A percentile compares a stretch with the other conserved stretches of the same genome.
Conservation (phyloP, 2,113 vertebrate species). For the Prionailurus bengalensis region DNA sequence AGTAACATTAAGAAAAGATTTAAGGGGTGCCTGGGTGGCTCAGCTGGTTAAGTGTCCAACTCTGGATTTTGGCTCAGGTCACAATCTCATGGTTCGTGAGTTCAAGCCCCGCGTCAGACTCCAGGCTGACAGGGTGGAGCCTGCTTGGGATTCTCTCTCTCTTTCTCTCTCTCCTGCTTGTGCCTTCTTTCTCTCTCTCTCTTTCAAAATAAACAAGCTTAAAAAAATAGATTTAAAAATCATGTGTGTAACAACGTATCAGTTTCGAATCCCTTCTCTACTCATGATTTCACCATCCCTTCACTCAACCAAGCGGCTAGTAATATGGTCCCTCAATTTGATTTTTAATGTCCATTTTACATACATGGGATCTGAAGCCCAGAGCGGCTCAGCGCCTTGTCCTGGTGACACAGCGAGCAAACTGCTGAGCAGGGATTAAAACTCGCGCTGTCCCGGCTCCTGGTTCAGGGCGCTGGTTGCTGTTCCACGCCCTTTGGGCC, state of each 20-base stretch:
- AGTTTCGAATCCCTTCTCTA: not conserved
- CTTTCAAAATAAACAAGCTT: no score
- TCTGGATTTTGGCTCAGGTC: no score
- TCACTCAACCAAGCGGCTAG: not conserved
- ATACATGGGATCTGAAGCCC: not conserved
- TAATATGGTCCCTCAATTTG: not conserved
- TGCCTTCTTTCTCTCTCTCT: no score
- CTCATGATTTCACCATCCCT: not conserved
- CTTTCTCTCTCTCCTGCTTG: no score
- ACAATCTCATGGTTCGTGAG: no score
- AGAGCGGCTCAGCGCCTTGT: not conserved
- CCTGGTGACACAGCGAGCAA: not conserved
- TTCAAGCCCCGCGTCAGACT: no score
- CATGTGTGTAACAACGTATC: not conserved
- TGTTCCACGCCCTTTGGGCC: rapidly evolving
- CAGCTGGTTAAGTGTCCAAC: no score
- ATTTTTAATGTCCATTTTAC: not conserved
- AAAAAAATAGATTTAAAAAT: not conserved
- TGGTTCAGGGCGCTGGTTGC: no score
- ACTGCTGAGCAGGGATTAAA: rapidly evolving
- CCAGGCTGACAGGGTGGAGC: no score
- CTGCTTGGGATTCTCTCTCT: no score
- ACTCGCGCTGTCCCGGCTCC: not conserved
- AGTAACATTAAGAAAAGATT: not conserved
- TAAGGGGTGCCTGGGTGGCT: not conserved